These are phyloP conservation scores for Micromesistius poutassou DNA, from an alignment of 2,797 vertebrate species.

Conservation along the genomic window DNA sequence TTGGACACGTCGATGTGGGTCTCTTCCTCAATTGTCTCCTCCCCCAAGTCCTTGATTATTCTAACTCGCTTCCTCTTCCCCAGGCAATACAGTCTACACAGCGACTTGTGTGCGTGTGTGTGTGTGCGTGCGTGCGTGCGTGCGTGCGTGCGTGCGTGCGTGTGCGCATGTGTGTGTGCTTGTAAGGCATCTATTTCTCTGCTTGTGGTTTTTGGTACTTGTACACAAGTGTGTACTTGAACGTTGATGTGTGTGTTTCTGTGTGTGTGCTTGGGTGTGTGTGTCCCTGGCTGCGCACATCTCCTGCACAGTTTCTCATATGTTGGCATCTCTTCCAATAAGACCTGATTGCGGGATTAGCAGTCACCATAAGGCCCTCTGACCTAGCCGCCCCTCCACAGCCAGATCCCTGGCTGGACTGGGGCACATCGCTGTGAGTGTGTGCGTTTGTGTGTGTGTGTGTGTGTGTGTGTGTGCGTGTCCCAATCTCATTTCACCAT, in stretches of 20 bases:
- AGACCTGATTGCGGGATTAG: slow-evolving; percentile 58
- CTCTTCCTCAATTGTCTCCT: not conserved
- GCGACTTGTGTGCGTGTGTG: not conserved
- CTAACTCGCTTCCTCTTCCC: slow-evolving; percentile 16
- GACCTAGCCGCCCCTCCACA: slow-evolving; percentile 20
- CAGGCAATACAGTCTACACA: not conserved
- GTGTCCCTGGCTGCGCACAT: not conserved
- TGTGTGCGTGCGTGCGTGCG: not conserved
- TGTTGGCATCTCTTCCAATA: slow-evolving; percentile 34
- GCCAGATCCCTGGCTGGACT: slow-evolving; percentile 66
- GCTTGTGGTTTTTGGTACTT: not conserved
- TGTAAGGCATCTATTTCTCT: not conserved
- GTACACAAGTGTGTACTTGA: not conserved
- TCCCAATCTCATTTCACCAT: slow-evolving; percentile 64
- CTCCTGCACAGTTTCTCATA: slow-evolving; percentile 6
- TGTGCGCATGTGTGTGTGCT: not conserved
- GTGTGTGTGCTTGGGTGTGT: slow-evolving; percentile 5
- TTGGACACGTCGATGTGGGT: not conserved
- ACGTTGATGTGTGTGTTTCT: slow-evolving; percentile 17
- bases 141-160: not conserved
- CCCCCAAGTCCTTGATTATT: not conserved
- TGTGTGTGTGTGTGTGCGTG: slow-evolving; percentile 29
- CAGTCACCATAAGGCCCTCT: slow-evolving; percentile 39
- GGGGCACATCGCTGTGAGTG: slow-evolving; percentile 47
- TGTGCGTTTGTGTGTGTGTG: slow-evolving; percentile 32